Base-by-base conservation (phyloP, 2,797 vertebrate species). In the Sus cebifrons region DNA sequence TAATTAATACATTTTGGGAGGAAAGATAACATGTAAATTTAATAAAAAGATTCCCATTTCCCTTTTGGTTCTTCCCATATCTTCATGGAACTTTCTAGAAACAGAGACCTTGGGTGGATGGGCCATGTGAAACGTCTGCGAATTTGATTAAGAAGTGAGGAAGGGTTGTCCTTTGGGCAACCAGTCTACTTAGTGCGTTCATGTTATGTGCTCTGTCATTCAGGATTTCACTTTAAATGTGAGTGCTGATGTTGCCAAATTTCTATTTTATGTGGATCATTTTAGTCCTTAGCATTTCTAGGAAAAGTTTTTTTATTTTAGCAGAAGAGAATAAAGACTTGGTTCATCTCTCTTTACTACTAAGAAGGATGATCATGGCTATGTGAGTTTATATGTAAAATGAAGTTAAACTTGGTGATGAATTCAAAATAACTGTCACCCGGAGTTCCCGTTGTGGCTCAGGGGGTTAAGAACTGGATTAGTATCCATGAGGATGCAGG, bases 231-330 rank as follows among this genome's bases (percentile, higher is more conserved):
- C 3, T 85, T 64, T 78, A 93, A 89, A 44, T 65, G 7, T 83
- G 49, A 90, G 11, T 79, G 6, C 67, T 85, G 16, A 56, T 79
- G 25, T 16, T 88, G 44, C 15, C 18, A 68, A 2, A 52, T 56
- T 62, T 84, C 32, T 60, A 14, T 17, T 79, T 84, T 68, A 20
- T 49, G 18, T 85, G 52, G 18, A 36, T 94, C 29, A 32, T 62
- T 81, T 94, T 18, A 78, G 29, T 83, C 56, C 67, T 84, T 58
- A 79, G 32, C 49, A 70, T 91, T 95, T 93, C 54, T 58, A 79
- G 62, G 77, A 18, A 56, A 82, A 60, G n/a, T 11, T 68, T 71
- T 71, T 10, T 81, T 62, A 75, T 73, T 68, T 96, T 86, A 91
- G 60, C 7, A 67, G 77, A 54, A 56, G 44, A 93, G 58, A 25